phyloP scores from a whole-genome alignment of 2,888 invertebrate genomes.

The Chesias legatella region DNA sequence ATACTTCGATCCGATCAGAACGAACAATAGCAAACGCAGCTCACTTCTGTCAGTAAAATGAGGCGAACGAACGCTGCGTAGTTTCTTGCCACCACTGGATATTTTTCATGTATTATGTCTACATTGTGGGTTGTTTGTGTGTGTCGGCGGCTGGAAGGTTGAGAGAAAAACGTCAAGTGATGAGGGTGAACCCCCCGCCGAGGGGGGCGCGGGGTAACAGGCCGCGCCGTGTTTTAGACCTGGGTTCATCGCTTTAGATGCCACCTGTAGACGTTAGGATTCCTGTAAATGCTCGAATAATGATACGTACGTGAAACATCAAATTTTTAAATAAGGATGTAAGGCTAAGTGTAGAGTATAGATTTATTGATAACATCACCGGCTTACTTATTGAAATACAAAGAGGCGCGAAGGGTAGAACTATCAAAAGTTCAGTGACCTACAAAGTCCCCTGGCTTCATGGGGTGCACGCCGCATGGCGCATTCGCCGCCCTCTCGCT shows the following conservation, averaged over 20 bases:
- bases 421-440: conserved; percentile 68
- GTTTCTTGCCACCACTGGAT: conserved; percentile 48
- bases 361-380: conserved; percentile 18
- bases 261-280: conserved; percentile 46
- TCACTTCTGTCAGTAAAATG: conserved; percentile 45
- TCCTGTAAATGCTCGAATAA: too few species aligned
- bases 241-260: conserved; percentile 59
- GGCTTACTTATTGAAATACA: conserved; percentile 31
- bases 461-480: conserved; percentile 62
- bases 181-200: conserved; percentile 41
- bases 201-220: conserved; percentile 29
- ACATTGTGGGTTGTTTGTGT: conserved; percentile 38
- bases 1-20: conserved; percentile 32
- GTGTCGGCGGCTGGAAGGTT: conserved; percentile 37
- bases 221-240: conserved; percentile 46
- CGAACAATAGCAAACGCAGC: conserved; percentile 40
- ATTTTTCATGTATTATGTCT: conserved; percentile 46
- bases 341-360: too few species aligned
- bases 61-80: conserved; percentile 56
- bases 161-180: conserved; percentile 51
- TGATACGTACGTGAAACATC: too few species aligned
- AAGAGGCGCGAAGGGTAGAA: conserved; percentile 48
- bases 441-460: conserved; percentile 63
- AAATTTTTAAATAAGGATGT: too few species aligned
- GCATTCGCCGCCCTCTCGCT: conserved; percentile 53